Evolutionary conservation across 2,797 vertebrate genomes (phyloP).

Genomic region (Ctenopoma multispine): DNA sequence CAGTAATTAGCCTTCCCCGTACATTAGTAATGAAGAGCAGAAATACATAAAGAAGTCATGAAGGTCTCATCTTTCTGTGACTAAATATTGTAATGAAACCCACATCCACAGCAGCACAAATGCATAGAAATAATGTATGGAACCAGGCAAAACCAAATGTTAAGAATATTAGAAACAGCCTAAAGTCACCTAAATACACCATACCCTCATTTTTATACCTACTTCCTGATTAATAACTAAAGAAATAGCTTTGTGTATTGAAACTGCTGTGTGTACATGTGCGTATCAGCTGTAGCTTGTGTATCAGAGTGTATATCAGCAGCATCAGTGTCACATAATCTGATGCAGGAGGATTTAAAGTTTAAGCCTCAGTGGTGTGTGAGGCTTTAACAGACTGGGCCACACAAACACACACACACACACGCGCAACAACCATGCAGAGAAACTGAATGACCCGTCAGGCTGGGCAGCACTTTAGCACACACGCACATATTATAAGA

Average conservation of each 20-base stretch:
- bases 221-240: neutral
- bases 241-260: neutral
- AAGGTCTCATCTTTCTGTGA: neutral
- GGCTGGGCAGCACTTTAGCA: neutral
- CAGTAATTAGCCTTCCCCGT: conserved; percentile 36
- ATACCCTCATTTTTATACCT: neutral
- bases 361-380: conserved; percentile 60
- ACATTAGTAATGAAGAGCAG: conserved; percentile 36
- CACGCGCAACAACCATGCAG: conserved; percentile 11
- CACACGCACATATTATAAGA: neutral
- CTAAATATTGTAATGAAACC: neutral
- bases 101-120: neutral
- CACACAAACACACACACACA: conserved; percentile 24
- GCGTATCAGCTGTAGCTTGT: conserved; percentile 13
- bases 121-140: too few relatives aligned
- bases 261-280: conserved; percentile 11
- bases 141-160: neutral
- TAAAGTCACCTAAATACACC: conserved; percentile 5
- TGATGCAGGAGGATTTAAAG: conserved; percentile 71
- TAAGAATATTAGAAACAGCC: neutral
- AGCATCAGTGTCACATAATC: conserved; percentile 78
- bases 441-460: conserved; percentile 7
- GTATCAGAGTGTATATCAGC: conserved; percentile 46
- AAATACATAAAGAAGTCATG: neutral
- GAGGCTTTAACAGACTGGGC: conserved; percentile 43